These are phyloP conservation scores for Aplochiton taeniatus DNA, from an alignment of 2,797 vertebrate genomes.

Conservation along the genomic window DNA sequence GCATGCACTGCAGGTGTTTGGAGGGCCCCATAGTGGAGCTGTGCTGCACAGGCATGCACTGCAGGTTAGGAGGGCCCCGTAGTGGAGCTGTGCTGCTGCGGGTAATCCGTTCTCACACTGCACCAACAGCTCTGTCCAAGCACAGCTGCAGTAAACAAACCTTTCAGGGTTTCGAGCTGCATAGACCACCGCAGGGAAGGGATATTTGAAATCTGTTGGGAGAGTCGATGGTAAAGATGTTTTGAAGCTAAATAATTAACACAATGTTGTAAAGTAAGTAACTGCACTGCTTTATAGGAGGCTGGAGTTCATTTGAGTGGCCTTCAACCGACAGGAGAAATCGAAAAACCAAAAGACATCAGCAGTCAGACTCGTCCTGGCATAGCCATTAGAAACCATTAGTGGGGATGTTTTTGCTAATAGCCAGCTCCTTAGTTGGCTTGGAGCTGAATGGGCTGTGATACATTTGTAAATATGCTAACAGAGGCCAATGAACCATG, in stretches of 20 bases:
- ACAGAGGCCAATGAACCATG: background rate
- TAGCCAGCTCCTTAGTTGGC: background rate
- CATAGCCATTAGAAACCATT: too few relatives aligned
- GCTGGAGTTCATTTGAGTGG: too few relatives aligned
- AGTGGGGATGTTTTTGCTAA: background rate
- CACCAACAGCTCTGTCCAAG: conserved; percentile 32
- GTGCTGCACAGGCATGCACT: too few relatives aligned
- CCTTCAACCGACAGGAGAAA: too few relatives aligned
- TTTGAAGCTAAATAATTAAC: too few relatives aligned
- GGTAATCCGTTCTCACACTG: conserved; percentile 43
- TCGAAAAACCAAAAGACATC: too few relatives aligned
- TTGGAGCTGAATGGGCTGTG: background rate
- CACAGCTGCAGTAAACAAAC: conserved; percentile 30
- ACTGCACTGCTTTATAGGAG: too few relatives aligned
- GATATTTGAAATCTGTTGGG: background rate
- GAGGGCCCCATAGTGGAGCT: too few relatives aligned
- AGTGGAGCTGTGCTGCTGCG: conserved; percentile 28
- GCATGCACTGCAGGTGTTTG: conserved; percentile 34
- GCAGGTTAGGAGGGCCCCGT: too few relatives aligned
- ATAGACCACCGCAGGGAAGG: background rate
- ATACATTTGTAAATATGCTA: background rate
- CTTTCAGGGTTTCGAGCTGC: background rate
- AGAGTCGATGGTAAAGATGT: too few relatives aligned
- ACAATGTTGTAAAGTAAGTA: too few relatives aligned
- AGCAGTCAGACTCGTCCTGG: too few relatives aligned